Conservation (phyloP, 2,113 vertebrate genomes). For the Pituophis catenifer region DNA sequence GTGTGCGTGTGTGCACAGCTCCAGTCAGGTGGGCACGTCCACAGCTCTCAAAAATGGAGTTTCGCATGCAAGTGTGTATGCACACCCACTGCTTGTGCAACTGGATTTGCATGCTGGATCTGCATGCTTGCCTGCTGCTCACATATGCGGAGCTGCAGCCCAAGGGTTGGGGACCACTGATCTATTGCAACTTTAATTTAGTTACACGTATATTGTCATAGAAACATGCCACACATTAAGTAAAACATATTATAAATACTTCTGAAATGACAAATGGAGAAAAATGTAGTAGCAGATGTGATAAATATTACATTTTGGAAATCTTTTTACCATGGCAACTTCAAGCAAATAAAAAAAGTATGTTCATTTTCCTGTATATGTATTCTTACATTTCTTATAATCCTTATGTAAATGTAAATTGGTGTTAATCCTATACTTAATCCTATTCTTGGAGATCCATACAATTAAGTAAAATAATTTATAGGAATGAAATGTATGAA, state of each 20-base stretch:
- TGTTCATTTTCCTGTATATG: background rate
- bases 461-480: background rate
- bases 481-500: background rate
- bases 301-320: background rate
- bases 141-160: background rate
- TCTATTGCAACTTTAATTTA: background rate
- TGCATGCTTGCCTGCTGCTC: background rate
- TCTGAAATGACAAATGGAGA: background rate
- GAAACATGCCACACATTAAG: background rate
- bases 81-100: background rate
- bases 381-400: background rate
- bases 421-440: background rate
- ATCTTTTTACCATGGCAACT: background rate
- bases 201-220: background rate
- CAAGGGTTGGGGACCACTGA: background rate
- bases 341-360: background rate
- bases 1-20: background rate
- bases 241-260: background rate
- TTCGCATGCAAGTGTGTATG: accelerated
- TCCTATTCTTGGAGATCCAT: background rate
- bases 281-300: background rate
- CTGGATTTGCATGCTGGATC: background rate
- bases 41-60: background rate
- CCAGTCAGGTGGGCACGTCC: background rate
- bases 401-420: accelerated